phyloP scores from a whole-genome alignment of 2,888 invertebrate genomes.

The Cerceris rybyensis region DNA sequence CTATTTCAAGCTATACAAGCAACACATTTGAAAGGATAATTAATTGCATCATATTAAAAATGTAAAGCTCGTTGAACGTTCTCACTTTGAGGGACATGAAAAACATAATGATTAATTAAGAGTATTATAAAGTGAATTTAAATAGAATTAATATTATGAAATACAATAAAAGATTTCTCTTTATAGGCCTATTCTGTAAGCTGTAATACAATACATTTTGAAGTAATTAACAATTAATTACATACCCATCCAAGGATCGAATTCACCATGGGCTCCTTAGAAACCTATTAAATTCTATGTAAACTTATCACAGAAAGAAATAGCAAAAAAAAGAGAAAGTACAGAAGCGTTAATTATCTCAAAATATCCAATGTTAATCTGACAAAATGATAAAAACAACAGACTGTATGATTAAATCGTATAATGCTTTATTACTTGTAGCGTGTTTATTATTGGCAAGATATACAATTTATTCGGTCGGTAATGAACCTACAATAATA shows the following conservation, averaged over 20 bases:
- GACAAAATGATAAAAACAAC: slow-evolving; percentile 55
- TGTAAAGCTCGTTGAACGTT: background rate
- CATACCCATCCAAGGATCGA: slow-evolving; percentile 71
- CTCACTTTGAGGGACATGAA: slow-evolving; percentile 14
- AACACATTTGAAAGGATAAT: slow-evolving; percentile 63
- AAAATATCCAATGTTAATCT: slow-evolving; percentile 8
- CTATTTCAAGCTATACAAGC: slow-evolving; percentile 92
- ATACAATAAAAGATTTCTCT: slow-evolving; percentile 27
- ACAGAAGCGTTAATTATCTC: background rate
- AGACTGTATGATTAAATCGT: slow-evolving; percentile 68
- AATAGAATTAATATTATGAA: background rate
- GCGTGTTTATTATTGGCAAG: slow-evolving; percentile 77
- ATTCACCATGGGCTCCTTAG: slow-evolving; percentile 48
- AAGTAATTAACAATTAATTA: slow-evolving; percentile 66
- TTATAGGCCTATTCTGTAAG: slow-evolving; percentile 80
- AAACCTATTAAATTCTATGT: slow-evolving; percentile 38
- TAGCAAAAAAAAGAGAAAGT: slow-evolving; percentile 1
- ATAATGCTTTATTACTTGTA: slow-evolving; percentile 76
- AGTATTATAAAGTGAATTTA: background rate
- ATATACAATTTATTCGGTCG: slow-evolving; percentile 74
- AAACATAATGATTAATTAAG: slow-evolving; percentile 2
- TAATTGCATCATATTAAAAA: slow-evolving; percentile 39
- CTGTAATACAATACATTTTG: slow-evolving; percentile 37
- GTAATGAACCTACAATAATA: slow-evolving; percentile 53
- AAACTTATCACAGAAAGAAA: slow-evolving; percentile 15